phyloP scores from a whole-genome alignment of 2,888 invertebrate species.

The Lagria hirta region DNA sequence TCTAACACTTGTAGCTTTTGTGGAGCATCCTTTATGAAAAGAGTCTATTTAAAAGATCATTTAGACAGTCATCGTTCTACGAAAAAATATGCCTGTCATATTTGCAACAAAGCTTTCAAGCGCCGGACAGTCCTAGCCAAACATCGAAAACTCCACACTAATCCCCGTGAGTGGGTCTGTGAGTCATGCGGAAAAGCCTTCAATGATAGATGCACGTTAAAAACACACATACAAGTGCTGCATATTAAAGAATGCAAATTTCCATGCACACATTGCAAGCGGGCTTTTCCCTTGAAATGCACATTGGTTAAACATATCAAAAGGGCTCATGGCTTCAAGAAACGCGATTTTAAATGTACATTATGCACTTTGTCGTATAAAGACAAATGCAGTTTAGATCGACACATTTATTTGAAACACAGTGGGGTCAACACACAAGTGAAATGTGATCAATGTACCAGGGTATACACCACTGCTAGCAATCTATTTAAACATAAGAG shows the following conservation, averaged over 20 bases:
- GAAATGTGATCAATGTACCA: constrained; percentile 32
- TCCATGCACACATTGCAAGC: constrained; percentile 39
- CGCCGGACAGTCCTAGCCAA: constrained; percentile 39
- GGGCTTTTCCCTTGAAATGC: constrained; percentile 40
- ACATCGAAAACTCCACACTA: constrained; percentile 40
- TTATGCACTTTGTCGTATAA: constrained; percentile 35
- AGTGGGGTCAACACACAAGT: constrained; percentile 25
- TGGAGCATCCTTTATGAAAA: constrained; percentile 32
- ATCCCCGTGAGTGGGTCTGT: constrained; percentile 40
- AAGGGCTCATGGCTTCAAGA: constrained; percentile 36
- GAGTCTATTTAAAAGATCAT: constrained; percentile 34
- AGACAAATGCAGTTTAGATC: constrained; percentile 39
- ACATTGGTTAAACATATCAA: constrained; percentile 41
- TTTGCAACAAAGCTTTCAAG: constrained; percentile 41
- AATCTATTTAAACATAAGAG: constrained; percentile 34
- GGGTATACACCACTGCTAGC: constrained; percentile 33
- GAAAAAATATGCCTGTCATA: constrained; percentile 36
- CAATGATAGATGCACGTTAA: constrained; percentile 40
- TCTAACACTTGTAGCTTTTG: constrained; percentile 35
- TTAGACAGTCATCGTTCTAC: constrained; percentile 34
- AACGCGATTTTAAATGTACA: constrained; percentile 33
- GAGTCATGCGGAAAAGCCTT: constrained; percentile 42
- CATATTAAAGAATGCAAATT: constrained; percentile 40
- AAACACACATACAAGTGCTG: constrained; percentile 39
- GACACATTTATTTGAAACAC: constrained; percentile 36